Conservation (phyloP, 2,113 vertebrate species). For the Gymnobelideus leadbeateri region DNA sequence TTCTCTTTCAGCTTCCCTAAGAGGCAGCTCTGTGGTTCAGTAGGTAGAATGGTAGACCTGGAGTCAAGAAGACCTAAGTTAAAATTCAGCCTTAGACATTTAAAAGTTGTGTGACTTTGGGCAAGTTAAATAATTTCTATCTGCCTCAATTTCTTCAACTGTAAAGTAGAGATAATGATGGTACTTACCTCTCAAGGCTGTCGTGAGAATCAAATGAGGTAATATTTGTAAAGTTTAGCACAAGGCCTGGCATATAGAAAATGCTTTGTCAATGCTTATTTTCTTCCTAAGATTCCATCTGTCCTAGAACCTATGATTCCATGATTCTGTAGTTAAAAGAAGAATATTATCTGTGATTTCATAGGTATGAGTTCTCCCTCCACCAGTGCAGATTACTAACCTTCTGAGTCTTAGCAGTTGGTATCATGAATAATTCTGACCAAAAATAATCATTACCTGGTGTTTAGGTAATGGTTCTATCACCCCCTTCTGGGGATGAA, state of each 20-base stretch:
- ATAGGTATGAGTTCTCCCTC: neutral
- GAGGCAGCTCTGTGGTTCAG: neutral
- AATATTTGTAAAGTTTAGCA: neutral
- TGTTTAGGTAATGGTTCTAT: too few relatives aligned
- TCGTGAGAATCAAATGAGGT: neutral
- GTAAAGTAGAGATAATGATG: neutral
- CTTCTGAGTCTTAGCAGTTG: neutral
- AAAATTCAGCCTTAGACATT: neutral
- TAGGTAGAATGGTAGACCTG: neutral
- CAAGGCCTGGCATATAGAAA: neutral
- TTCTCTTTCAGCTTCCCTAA: neutral
- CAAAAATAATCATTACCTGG: neutral
- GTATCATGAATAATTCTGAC: neutral
- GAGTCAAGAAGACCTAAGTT: neutral
- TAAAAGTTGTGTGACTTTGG: neutral
- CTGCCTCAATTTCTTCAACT: neutral
- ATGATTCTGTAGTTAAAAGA: neutral
- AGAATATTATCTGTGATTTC: neutral
- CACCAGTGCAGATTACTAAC: neutral
- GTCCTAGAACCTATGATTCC: neutral
- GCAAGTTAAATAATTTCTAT: neutral
- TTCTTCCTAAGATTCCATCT: neutral
- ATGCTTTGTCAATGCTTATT: neutral
- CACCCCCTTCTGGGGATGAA: neutral
- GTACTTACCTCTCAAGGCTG: neutral